These are phyloP conservation scores for Galbula dea DNA, from an alignment of 2,113 vertebrate species.

Conservation along the genomic window DNA sequence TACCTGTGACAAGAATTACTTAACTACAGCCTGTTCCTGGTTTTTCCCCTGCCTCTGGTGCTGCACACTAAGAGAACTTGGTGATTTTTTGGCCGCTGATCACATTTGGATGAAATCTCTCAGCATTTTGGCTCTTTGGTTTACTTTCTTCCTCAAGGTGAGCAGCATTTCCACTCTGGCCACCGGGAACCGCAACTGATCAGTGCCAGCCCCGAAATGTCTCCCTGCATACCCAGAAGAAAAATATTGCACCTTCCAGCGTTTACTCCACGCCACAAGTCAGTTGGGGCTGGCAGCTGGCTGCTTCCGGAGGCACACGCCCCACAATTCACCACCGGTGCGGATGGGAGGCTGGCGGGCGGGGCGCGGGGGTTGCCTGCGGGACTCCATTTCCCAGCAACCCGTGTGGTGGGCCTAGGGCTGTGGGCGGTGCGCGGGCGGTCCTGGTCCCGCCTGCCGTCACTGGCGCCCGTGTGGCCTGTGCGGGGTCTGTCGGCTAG, in stretches of 20 bases:
- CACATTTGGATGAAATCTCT: background rate
- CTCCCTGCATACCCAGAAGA: background rate
- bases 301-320: background rate
- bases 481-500: background rate
- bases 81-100: rapidly evolving
- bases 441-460: background rate
- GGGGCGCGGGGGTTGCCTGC: no score
- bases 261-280: background rate
- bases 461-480: background rate
- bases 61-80: rapidly evolving
- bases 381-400: slow-evolving; percentile 43
- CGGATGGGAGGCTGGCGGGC: no score
- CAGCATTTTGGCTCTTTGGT: background rate
- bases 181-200: background rate
- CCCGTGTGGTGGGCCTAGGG: no score
- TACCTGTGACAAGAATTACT: background rate
- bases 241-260: background rate
- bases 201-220: background rate
- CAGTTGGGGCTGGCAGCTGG: background rate
- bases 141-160: background rate
- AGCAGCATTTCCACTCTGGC: background rate
- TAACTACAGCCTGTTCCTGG: background rate
- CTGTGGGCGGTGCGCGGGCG: background rate
- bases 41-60: background rate
- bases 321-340: background rate